Evolutionary conservation across 2,113 vertebrate genomes (phyloP).

Genomic region (Redunca redunca): DNA sequence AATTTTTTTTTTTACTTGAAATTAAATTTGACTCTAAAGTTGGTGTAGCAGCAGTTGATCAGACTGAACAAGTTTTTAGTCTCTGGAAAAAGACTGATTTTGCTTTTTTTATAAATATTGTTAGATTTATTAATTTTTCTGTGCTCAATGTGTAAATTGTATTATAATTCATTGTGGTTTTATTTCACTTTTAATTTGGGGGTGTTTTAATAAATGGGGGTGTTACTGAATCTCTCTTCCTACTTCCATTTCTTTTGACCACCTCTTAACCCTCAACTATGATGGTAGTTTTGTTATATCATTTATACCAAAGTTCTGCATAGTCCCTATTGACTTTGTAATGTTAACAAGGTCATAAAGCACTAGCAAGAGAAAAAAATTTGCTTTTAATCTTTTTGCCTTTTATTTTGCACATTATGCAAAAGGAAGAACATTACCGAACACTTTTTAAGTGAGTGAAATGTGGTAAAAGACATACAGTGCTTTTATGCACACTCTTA

Average conservation of each 20-base stretch:
- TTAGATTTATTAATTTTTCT: constrained; percentile 83
- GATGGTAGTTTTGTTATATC: constrained; percentile 79
- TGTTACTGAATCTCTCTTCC: constrained; percentile 77
- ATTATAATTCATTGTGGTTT: constrained; percentile 84
- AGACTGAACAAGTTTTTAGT: constrained; percentile 85
- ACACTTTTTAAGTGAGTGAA: constrained; percentile 76
- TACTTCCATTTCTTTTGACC: constrained; percentile 64
- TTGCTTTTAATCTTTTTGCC: constrained; percentile 87
- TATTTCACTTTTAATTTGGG: constrained; percentile 81
- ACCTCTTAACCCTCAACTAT: constrained; percentile 74
- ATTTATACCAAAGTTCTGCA: constrained; percentile 93
- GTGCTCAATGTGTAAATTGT: constrained; percentile 83
- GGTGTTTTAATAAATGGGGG: constrained; percentile 82
- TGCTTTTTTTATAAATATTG: constrained; percentile 78
- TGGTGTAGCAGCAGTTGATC: constrained; percentile 77
- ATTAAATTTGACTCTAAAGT: constrained; percentile 84
- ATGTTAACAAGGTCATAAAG: constrained; percentile 81
- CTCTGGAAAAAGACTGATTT: constrained; percentile 81
- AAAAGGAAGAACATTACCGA: constrained; percentile 82
- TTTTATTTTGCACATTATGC: constrained; percentile 96
- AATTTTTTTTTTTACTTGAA: constrained; percentile 80
- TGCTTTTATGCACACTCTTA: constrained; percentile 82
- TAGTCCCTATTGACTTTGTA: constrained; percentile 84
- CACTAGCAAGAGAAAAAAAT: constrained; percentile 85
- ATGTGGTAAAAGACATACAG: constrained; percentile 78